These are phyloP conservation scores for Micromesistius poutassou DNA, from an alignment of 2,797 vertebrate genomes.

Conservation along the genomic window DNA sequence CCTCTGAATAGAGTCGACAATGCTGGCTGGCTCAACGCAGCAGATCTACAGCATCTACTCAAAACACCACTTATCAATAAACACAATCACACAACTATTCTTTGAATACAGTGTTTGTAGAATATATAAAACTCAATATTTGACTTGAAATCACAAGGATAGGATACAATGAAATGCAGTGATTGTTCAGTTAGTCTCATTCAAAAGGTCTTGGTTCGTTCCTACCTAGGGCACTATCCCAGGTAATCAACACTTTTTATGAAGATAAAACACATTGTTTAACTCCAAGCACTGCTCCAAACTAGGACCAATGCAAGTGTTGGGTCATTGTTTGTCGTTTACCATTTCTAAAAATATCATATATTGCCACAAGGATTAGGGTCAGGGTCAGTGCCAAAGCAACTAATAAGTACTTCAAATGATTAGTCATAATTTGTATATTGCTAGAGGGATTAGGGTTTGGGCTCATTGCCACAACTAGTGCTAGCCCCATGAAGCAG, in stretches of 20 bases:
- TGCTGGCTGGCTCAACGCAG: background rate
- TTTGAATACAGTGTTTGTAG: background rate
- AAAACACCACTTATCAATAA: background rate
- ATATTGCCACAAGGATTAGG: background rate
- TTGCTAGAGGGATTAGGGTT: background rate
- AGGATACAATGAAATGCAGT: background rate
- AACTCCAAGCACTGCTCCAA: background rate
- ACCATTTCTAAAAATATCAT: background rate
- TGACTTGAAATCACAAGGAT: background rate
- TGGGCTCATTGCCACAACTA: background rate
- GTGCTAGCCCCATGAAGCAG: background rate
- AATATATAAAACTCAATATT: background rate
- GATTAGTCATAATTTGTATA: constrained; percentile 5
- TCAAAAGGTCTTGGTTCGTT: too few relatives aligned
- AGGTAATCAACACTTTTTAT: background rate
- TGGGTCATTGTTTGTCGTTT: background rate
- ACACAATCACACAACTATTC: background rate
- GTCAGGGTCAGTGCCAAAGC: constrained; percentile 1
- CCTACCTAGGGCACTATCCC: background rate
- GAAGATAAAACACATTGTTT: background rate
- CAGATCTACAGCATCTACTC: background rate
- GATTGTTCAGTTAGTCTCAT: background rate
- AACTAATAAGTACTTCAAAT: background rate
- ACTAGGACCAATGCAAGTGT: background rate
- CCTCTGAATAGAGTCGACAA: background rate